Conservation (phyloP, 2,113 vertebrate species). For the Cranoglanis bouderius region DNA sequence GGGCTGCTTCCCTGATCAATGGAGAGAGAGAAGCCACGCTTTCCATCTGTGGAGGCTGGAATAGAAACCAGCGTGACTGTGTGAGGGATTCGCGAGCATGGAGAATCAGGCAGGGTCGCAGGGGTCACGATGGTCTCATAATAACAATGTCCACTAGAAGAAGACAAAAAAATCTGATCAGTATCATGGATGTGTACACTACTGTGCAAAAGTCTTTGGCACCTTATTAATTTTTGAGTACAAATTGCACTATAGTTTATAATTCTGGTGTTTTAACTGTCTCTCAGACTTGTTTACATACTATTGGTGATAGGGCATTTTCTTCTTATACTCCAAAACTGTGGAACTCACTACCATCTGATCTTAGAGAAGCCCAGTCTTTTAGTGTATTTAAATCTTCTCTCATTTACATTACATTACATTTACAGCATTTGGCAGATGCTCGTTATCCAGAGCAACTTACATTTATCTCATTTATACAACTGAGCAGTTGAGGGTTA, state of each 20-base stretch:
- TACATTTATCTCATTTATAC: too few species aligned
- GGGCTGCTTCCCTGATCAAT: slow-evolving; percentile 82
- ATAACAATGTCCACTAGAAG: slow-evolving; percentile 88
- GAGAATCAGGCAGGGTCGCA: slow-evolving; percentile 84
- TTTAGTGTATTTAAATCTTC: too few species aligned
- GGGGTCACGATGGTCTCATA: slow-evolving; percentile 93
- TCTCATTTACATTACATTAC: too few species aligned
- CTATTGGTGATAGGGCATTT: too few species aligned
- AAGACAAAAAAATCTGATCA: not conserved
- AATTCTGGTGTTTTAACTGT: too few species aligned
- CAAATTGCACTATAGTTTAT: not conserved
- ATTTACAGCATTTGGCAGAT: too few species aligned
- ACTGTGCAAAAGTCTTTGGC: not conserved
- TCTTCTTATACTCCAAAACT: too few species aligned
- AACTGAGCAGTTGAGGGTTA: too few species aligned
- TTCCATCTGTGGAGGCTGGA: slow-evolving; percentile 84
- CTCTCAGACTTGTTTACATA: too few species aligned
- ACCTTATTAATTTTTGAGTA: not conserved
- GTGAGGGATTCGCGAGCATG: slow-evolving; percentile 89
- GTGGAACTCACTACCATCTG: too few species aligned
- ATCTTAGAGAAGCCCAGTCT: too few species aligned
- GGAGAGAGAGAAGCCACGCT: slow-evolving; percentile 89
- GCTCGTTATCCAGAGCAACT: too few species aligned
- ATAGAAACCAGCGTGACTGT: slow-evolving; percentile 95
- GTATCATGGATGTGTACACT: not conserved